phyloP scores from a whole-genome alignment of 2,113 vertebrate species.

The Labeo catla region DNA sequence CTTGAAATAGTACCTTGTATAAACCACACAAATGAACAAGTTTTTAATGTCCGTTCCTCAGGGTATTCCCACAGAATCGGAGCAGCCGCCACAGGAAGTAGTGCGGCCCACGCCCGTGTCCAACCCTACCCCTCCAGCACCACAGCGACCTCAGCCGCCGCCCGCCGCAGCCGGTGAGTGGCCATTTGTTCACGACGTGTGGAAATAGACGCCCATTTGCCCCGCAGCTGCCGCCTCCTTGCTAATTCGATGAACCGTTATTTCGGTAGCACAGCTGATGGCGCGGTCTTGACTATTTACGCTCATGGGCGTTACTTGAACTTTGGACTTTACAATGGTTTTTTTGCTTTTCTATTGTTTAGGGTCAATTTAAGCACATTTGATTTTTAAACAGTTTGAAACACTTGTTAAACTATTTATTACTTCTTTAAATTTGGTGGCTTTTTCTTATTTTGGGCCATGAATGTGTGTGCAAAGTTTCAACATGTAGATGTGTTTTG shows the following conservation, averaged over 20 bases:
- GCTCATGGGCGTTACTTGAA: background rate
- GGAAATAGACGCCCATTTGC: background rate
- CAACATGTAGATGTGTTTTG: background rate
- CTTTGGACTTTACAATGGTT: background rate
- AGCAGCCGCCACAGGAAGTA: slow-evolving; percentile 62
- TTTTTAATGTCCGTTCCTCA: slow-evolving; percentile 41
- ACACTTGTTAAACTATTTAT: background rate
- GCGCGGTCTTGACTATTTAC: background rate
- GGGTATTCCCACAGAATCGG: slow-evolving; percentile 71
- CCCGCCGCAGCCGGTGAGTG: slow-evolving; percentile 53
- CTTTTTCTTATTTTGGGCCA: background rate
- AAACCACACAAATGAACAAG: background rate
- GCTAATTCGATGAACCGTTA: background rate
- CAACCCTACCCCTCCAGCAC: slow-evolving; percentile 52
- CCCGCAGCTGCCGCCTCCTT: background rate
- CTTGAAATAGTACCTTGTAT: background rate
- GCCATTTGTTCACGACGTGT: background rate
- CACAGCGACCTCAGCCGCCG: slow-evolving; percentile 64
- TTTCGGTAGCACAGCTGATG: slow-evolving; percentile 21
- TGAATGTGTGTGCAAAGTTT: background rate
- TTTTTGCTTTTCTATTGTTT: background rate
- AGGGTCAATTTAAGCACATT: background rate
- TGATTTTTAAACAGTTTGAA: background rate
- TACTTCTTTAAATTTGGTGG: background rate
- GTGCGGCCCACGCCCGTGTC: slow-evolving; percentile 54